Evolutionary conservation across 1,140 invertebrate genomes (phyloP).

Genomic region (Chrysomallon squamiferum): DNA sequence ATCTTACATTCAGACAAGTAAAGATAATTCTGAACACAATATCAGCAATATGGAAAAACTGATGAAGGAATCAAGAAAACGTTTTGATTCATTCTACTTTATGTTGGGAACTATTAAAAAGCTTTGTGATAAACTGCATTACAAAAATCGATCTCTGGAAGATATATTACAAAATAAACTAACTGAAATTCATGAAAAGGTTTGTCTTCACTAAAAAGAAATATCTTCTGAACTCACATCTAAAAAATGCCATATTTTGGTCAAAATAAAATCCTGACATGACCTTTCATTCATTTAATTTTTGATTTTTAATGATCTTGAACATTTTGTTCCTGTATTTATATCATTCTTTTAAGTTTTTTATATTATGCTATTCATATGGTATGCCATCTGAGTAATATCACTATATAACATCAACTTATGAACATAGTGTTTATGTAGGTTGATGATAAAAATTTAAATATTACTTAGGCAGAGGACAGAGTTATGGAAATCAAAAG

Average conservation of each 20-base stretch:
- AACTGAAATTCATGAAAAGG: constrained; percentile 4
- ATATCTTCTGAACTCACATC: not conserved
- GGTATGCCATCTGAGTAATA: too few species aligned
- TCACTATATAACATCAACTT: too few species aligned
- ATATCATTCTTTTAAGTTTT: too few species aligned
- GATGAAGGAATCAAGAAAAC: constrained; percentile 15
- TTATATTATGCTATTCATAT: too few species aligned
- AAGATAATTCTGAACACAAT: constrained; percentile 1
- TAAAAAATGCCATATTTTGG: not conserved
- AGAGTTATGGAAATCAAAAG: not conserved
- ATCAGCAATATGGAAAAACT: constrained; percentile 7
- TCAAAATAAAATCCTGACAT: not conserved
- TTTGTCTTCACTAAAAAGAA: not conserved
- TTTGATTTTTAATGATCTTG: not conserved
- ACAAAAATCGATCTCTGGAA: not conserved
- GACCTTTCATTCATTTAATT: not conserved
- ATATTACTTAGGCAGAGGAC: not conserved
- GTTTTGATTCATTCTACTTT: constrained; percentile 18
- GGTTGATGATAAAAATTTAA: too few species aligned
- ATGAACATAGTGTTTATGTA: too few species aligned
- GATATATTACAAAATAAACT: constrained; percentile 12
- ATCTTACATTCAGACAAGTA: constrained; percentile 11
- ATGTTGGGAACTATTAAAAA: constrained; percentile 1
- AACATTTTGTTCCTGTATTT: not conserved
- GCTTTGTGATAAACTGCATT: not conserved